Base-by-base conservation (phyloP, 1,140 invertebrate species). In the Papilio machaon region DNA sequence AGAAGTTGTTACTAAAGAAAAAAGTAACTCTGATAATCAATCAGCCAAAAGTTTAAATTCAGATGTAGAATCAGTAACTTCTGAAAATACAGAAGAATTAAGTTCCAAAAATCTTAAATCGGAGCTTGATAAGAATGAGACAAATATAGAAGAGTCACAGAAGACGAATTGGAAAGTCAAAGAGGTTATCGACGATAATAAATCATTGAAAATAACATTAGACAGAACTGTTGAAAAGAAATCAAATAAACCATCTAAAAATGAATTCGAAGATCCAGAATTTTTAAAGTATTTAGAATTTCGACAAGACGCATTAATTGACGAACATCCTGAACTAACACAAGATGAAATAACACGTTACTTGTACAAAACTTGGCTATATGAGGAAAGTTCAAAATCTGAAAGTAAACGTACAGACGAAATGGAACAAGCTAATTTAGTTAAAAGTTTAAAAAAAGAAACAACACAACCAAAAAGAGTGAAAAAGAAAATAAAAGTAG, bases 201-300 rank as follows among this genome's bases (percentile, higher is more conserved):
- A 81, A 81, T 86, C 85, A 86, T 38, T 87, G 77, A 83, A 79
- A 54, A 70, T 54, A 35, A 86, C 86, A 74, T 80, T 60, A 64
- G 77, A 82, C 82, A 86, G 83, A 81, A 52, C 85, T 82, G 88
- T 74, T 80, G 67, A 80, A 67, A 75, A 83, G 74, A 78, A 81
- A 83, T 78, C 6, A 79, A 77, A 67, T 85, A 82, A 75, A 75
- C 13, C 75, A 47, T 15, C 43, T 10, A 85, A 82, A 58, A 81
- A 76, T 11, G 80, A 75, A 81, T 73, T 89, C 49, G 84, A 91
- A 11, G 87, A 95, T 80, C 90, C 92, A 0, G 91, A 95, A 23
- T 96, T 96, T 83, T 87, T 95, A 58, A 90, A 95, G 64, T 96
- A 95, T 91, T 87, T 95, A 30, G 94, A 95, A 83, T 81, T 95